Evolutionary conservation across 1,140 invertebrate genomes (phyloP).

Genomic region (Drosophila suzukii): DNA sequence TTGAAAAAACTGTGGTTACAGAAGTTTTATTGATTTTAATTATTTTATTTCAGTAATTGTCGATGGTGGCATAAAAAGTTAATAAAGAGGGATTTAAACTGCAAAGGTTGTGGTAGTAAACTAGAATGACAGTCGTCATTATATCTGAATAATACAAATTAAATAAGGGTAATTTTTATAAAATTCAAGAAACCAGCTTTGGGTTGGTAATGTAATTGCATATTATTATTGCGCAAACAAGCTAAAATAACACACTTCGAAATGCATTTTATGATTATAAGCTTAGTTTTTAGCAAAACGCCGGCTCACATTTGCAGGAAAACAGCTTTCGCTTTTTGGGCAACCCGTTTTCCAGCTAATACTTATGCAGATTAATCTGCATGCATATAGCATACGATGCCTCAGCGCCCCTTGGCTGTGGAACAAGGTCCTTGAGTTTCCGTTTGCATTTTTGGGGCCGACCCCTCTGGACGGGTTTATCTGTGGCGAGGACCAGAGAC

Average conservation of each 20-base stretch:
- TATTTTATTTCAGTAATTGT: conserved; percentile 3
- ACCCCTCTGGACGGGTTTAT: conserved; percentile 32
- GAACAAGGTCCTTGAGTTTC: conserved; percentile 47
- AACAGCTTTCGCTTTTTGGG: conserved; percentile 34
- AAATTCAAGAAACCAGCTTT: not conserved
- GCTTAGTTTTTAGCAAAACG: not conserved
- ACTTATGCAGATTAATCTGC: conserved; percentile 49
- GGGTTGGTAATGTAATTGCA: no score
- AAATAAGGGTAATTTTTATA: no score
- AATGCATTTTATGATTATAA: conserved; percentile 6
- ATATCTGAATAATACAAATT: not conserved
- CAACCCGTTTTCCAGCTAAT: conserved; percentile 33
- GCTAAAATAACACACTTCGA: conserved; percentile 2
- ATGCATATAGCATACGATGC: conserved; percentile 22
- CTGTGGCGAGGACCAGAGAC: conserved; percentile 21
- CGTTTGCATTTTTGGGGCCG: conserved; percentile 42
- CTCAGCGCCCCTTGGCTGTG: conserved; percentile 36
- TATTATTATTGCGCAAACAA: not conserved
- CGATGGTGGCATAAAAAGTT: not conserved
- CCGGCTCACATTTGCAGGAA: conserved; percentile 4
- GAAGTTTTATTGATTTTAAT: conserved; percentile 31
- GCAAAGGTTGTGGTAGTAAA: not conserved
- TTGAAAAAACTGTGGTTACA: not conserved
- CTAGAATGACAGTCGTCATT: not conserved
- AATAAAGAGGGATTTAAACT: not conserved